Evolutionary conservation across 2,797 vertebrate species (phyloP), one percentile per base, ranked within the genome.

Genomic region (Cyclopterus lumpus): DNA sequence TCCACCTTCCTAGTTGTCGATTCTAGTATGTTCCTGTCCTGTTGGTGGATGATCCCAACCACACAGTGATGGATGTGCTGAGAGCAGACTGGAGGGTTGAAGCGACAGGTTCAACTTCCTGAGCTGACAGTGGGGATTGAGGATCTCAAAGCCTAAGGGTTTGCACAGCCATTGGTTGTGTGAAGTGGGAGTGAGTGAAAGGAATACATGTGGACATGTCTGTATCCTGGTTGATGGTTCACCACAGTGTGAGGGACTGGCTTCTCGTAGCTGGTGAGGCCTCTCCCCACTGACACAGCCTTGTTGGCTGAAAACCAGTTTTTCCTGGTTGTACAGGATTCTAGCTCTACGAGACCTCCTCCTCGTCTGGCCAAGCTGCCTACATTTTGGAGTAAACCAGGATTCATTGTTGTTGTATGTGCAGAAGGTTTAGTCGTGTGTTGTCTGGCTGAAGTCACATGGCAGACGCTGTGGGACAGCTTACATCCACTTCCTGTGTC

Each of bases 391-490:
- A 55, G 20, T 60, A 44, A 46, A 14, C 28, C 15, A 55, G 12
- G 5, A 40, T 11, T 40, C 40, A 15, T 42, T 70, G 10, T 26
- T 32, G 32, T n/a, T n/a, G n/a, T n/a, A n/a, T n/a, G n/a, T n/a
- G n/a, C n/a, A n/a, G n/a, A n/a, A n/a, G n/a, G 67, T 70, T 70
- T 63, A 77, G 75, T 67, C 34, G 54, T 62, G 79, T 77, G 46
- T 34, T 40, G 42, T 72, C 74, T 70, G 70, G 57, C 34, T 32
- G 10, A 66, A 24, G 65, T 73, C 79, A 68, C 80, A 48, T 58
- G 81, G 30, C 51, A 46, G 60, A 49, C 32, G 66, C 26, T 66
- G 55, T 66, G 10, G 1, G 14, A 57, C 48, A 5, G 30, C 1
- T 14, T 75, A 22, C 63, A 79, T 75, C 70, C 58, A 71, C 11